phyloP scores from a whole-genome alignment of 35 echinoderm and acorn worm genomes.

The Holothuria glaberrima region DNA sequence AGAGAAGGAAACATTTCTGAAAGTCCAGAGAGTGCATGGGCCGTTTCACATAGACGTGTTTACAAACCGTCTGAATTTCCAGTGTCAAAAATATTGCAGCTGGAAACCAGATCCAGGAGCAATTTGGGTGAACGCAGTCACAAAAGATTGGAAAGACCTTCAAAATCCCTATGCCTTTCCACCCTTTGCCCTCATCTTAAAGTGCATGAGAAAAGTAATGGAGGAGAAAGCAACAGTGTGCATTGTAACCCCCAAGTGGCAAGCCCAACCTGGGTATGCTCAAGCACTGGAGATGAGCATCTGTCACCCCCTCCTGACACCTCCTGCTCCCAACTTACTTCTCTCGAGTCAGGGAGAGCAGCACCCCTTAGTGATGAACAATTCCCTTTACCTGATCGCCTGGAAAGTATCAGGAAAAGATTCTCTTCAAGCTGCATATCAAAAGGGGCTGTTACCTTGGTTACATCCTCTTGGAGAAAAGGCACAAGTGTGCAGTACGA shows the following conservation, averaged over 20 bases:
- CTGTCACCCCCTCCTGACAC: neutral
- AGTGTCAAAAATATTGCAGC: neutral
- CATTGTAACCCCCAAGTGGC: constrained; percentile 7
- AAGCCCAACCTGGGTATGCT: neutral
- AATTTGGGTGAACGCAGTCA: neutral
- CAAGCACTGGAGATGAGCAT: constrained; percentile 32
- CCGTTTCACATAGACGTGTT: neutral
- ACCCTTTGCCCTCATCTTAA: neutral
- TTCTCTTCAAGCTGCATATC: constrained; percentile 23
- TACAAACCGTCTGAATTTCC: neutral
- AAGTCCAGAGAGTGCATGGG: neutral
- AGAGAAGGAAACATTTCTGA: too few relatives aligned
- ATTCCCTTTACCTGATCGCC: constrained; percentile 15
- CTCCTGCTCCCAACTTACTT: neutral
- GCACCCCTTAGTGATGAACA: neutral
- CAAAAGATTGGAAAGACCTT: neutral
- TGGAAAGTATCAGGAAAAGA: constrained; percentile 37
- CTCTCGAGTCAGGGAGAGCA: neutral
- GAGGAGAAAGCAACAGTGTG: neutral
- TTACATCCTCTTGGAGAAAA: neutral
- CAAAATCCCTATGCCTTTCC: neutral
- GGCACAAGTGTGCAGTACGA: constrained; percentile 25
- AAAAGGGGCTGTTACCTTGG: constrained; percentile 14
- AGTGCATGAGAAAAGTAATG: neutral
- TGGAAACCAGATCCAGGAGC: neutral